phyloP scores from a whole-genome alignment of 2,797 vertebrate species.

The Tragopan temminckii region DNA sequence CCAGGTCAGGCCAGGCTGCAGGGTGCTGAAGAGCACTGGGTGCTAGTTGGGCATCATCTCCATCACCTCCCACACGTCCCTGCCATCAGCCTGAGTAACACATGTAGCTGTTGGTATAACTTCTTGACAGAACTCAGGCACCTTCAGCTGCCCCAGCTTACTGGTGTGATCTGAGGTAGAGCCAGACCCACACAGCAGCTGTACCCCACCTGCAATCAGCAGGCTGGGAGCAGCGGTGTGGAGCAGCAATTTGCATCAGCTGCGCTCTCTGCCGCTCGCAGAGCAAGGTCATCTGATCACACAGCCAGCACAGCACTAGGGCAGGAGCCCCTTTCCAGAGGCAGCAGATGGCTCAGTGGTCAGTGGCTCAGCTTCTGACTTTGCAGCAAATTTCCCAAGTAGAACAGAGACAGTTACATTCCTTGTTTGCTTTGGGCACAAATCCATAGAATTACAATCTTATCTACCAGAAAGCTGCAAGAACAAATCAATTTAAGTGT shows the following conservation, averaged over 20 bases:
- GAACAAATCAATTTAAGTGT: constrained; percentile 12
- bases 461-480: constrained; percentile 31
- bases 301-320: neutral
- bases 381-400: neutral
- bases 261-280: neutral
- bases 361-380: neutral
- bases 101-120: neutral
- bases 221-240: constrained; percentile 16
- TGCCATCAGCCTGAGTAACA: neutral
- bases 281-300: constrained; percentile 43
- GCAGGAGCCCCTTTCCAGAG: neutral
- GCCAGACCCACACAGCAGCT: constrained; percentile 44
- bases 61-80: neutral
- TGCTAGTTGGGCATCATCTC: neutral
- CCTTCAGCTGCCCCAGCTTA: constrained; percentile 45
- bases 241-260: neutral
- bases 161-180: constrained; percentile 31
- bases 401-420: neutral
- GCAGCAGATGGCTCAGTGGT: neutral
- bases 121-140: constrained; percentile 40
- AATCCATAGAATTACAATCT: constrained; percentile 7
- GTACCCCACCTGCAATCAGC: constrained; percentile 39
- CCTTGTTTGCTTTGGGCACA: constrained; percentile 7
- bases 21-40: neutral
- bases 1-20: neutral